Percentiles rank a stretch among this genome's conserved stretches.
Conservation (phyloP, 1,140 invertebrate species). For the Drosophila nigrodunni region DNA sequence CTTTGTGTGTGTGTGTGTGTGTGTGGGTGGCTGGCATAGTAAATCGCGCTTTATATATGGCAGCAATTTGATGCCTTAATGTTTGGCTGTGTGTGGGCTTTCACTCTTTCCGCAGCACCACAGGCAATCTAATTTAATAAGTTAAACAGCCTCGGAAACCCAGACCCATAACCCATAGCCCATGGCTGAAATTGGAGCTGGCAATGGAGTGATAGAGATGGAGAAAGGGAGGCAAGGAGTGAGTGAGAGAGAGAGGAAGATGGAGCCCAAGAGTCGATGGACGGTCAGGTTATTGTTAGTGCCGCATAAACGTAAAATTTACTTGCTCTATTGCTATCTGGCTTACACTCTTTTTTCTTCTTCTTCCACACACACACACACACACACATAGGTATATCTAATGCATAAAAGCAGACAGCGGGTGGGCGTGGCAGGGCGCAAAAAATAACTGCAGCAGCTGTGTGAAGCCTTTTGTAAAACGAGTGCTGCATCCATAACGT, state of each 20-base stretch:
- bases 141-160: conserved; percentile 28
- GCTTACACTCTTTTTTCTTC: not conserved
- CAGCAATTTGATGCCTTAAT: conserved; percentile 59
- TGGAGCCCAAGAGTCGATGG: conserved; percentile 1
- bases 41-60: conserved; percentile 66
- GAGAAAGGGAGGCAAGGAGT: not conserved
- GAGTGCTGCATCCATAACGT: conserved; percentile 16
- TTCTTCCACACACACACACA: not conserved
- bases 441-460: conserved; percentile 49
- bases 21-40: conserved; percentile 4
- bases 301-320: conserved; percentile 52
- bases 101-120: conserved; percentile 23
- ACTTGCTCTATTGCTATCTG: conserved; percentile 9
- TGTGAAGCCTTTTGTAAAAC: conserved; percentile 27
- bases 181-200: conserved; percentile 20
- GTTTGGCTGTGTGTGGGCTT: conserved; percentile 20
- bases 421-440: conserved; percentile 39
- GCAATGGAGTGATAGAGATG: not conserved
- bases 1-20: not conserved
- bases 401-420: conserved; percentile 38
- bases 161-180: conserved; percentile 4
- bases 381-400: conserved; percentile 4
- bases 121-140: conserved; percentile 56
- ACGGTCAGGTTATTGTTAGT: conserved; percentile 54
- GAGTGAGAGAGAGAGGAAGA: not conserved